Evolutionary conservation across 1,140 invertebrate species (phyloP), one percentile per base, ranked within the genome.

Genomic region (Trichonephila inaurata): DNA sequence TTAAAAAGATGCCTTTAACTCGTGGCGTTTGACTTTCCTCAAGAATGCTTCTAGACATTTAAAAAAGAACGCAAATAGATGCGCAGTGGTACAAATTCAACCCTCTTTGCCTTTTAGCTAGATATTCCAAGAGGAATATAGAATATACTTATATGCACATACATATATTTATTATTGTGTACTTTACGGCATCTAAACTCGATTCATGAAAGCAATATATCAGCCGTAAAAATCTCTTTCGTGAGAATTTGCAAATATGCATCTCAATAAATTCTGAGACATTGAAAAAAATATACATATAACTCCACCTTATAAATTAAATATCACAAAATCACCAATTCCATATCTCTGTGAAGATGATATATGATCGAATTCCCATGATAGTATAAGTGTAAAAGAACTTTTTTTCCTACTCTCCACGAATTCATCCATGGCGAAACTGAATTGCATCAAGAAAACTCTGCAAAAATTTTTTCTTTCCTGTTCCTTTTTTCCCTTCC

Each of bases 271-370:
- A 10, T 69, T 24, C 21, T 21, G 7, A 10, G 19, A 66, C 21
- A n/a, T 8, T n/a, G 62, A 64, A 7, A 66, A 66, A 24, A 69
- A 28, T 1, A 69, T 1, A 69, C 0, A 12, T 8, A 51, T 51
- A 14, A 0, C 21, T 69, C 1, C 33, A 0, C 72, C 72, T 77
- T 19, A 77, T 77, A 77, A 77, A 77, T 77, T 77, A 77, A 77
- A 77, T 77, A 77, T 77, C 72, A 77, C 72, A 77, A 77, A 77
- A 77, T 77, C 72, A 77, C 24, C 24, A 16, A 33, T 77, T 77
- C 33, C 4, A 40, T 14, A 77, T 40, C 14, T 77, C 18, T 40
- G 28, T 77, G 18, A 77, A 77, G 24, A 4, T 77, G 72, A 77
- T 77, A 19, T 77, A 77, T 40, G 72, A 77, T 77, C 28, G 33